Base-by-base conservation (phyloP, 2,113 vertebrate genomes). In the Antennarius striatus region DNA sequence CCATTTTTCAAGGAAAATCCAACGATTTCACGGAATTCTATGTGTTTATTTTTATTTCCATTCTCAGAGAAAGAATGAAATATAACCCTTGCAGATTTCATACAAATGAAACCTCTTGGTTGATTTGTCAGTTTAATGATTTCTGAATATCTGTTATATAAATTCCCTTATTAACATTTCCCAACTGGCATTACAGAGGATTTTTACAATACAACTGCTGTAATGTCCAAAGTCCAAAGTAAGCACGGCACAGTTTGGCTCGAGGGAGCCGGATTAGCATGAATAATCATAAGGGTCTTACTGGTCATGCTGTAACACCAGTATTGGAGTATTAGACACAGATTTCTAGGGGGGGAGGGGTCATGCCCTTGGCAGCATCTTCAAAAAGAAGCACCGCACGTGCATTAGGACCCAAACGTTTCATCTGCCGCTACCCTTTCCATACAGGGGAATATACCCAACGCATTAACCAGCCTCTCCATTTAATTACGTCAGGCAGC, bases 211-310 rank as follows among this genome's bases (percentile, higher is more conserved):
- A 22, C 22, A 63, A 14, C 17, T 13, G 3, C 11, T 62, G 45
- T 73, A 15, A 39, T 59, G 56, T 68, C 14, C 16, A 16, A 54
- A 46, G 16, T 54, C 36, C 53, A 29, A 49, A 65, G 49, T 59
- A 62, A 61, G 29, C 57, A 55, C 2, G 4, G 29, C 17, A 46
- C 39, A 40, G 69, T 68, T 76, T 73, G 62, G 53, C 39, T 42
- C 28, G 15, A 56, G 17, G 22, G 66, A 59, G 53, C 4, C 3
- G 63, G 75, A 77, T 79, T 76, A 74, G 49, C 47, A 43, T 55
- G 16, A 63, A 50, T 60, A 42, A 73, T 69, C 39, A 66, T 43
- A 4, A 29, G 15, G 42, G 60, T 12, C 32, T 51, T 63, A 45
- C 39, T 63, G 54, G 56, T 69, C 22, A 15, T 68, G 55, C 15